A percentile compares a stretch with the other conserved stretches of the same genome.
phyloP scores from a whole-genome alignment of 2,888 invertebrate species.

The Conops quadrifasciatus region DNA sequence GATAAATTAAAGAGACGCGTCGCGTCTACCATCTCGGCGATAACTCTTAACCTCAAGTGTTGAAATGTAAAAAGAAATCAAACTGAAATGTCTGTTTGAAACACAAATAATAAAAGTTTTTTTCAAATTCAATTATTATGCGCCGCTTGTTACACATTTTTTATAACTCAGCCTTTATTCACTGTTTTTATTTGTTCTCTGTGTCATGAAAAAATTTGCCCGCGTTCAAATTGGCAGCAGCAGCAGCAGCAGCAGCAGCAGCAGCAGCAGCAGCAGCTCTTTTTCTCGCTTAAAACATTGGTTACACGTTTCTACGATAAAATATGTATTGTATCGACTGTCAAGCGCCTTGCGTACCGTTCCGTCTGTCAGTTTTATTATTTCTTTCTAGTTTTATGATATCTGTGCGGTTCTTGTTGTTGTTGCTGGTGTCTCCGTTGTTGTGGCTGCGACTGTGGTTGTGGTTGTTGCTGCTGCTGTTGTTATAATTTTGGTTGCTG shows the following conservation, averaged over 20 bases:
- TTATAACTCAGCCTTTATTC: constrained; percentile 5
- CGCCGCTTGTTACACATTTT: constrained; percentile 36
- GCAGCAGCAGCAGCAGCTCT: not conserved
- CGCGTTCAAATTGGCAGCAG: constrained; percentile 13
- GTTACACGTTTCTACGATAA: constrained; percentile 38
- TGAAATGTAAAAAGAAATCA: no score
- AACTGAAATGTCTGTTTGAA: no score
- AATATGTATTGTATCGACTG: constrained; percentile 19
- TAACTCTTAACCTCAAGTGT: no score
- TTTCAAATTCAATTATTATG: constrained; percentile 38
- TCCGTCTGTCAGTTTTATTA: not conserved
- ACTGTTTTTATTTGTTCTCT: not conserved
- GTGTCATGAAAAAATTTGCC: not conserved
- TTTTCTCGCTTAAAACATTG: constrained; percentile 5
- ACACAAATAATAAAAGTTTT: no score
- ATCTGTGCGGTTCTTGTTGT: not conserved
- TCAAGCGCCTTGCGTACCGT: constrained; percentile 16
- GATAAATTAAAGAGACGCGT: no score
- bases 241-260: not conserved
- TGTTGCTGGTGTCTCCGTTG: constrained; percentile 5
- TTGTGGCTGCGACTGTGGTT: not conserved
- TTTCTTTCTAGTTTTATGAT: no score
- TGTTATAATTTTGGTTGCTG: not conserved
- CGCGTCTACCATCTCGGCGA: no score
- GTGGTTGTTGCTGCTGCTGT: not conserved